These are phyloP conservation scores for Tipula vernalis DNA, from an alignment of 2,888 invertebrate species.

Conservation along the genomic window DNA sequence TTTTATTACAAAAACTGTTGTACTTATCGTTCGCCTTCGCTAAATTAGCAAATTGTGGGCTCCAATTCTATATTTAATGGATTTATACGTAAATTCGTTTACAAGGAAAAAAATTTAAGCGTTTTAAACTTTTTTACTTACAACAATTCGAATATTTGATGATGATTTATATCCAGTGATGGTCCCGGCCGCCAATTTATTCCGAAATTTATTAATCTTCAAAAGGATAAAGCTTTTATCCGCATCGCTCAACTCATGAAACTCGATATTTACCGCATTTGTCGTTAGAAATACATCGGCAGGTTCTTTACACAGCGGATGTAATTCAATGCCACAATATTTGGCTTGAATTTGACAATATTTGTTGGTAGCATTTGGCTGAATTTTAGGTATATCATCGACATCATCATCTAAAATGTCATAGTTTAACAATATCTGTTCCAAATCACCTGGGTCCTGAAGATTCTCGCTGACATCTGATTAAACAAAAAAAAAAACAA, in stretches of 20 bases:
- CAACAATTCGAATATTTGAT: neutral
- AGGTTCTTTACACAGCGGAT: neutral
- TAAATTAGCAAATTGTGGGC: too few species aligned
- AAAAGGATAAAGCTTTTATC: neutral
- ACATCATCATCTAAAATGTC: too few species aligned
- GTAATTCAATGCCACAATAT: neutral
- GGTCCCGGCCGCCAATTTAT: neutral
- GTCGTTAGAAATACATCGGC: neutral
- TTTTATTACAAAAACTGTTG: too few species aligned
- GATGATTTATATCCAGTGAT: neutral
- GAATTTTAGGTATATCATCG: too few species aligned
- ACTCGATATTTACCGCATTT: neutral
- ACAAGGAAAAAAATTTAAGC: neutral
- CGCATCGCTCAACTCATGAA: neutral
- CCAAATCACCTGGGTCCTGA: too few species aligned
- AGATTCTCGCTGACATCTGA: too few species aligned
- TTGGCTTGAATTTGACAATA: neutral
- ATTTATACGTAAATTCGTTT: neutral
- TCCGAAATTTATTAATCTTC: neutral
- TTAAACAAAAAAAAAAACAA: too few species aligned
- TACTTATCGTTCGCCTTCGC: too few species aligned
- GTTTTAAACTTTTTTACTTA: neutral
- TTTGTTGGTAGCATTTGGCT: too few species aligned
- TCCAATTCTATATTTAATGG: too few species aligned
- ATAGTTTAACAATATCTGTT: too few species aligned